Percentiles rank a stretch among this genome's conserved stretches.
Evolutionary conservation across 2,888 invertebrate genomes (phyloP).

Genomic region (Lucinisca nassula): DNA sequence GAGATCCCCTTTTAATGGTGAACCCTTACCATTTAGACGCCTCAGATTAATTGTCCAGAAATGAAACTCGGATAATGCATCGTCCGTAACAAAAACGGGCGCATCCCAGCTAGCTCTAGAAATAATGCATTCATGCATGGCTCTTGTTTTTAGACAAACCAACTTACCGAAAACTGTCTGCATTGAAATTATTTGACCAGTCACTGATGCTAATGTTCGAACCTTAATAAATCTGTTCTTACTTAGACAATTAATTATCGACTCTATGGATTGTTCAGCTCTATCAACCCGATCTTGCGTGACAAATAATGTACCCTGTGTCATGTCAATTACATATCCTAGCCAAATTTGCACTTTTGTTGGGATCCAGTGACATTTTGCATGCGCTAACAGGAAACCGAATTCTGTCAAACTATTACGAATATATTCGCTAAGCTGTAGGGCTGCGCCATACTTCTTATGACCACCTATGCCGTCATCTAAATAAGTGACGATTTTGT

Average conservation of each 20-base stretch:
- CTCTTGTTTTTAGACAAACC: conserved; percentile 26
- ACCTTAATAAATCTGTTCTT: not conserved
- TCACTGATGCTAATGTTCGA: conserved; percentile 29
- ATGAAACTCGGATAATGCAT: conserved; percentile 20
- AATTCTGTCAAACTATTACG: conserved; percentile 45
- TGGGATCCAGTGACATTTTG: conserved; percentile 59
- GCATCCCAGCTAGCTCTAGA: conserved; percentile 45
- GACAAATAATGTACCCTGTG: conserved; percentile 29
- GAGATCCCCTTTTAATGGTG: not conserved
- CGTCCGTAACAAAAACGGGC: conserved; percentile 21
- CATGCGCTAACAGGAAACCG: conserved; percentile 65
- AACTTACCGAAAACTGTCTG: conserved; percentile 34
- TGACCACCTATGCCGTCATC: conserved; percentile 11
- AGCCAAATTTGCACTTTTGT: conserved; percentile 43
- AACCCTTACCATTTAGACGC: conserved; percentile 9
- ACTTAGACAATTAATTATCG: too few species aligned
- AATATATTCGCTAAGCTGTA: conserved; percentile 4
- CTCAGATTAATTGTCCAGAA: conserved; percentile 40
- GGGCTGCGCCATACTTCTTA: conserved; percentile 5
- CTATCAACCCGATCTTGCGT: conserved; percentile 24
- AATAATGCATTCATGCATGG: conserved; percentile 30
- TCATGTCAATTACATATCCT: conserved; percentile 46
- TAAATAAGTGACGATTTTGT: too few species aligned
- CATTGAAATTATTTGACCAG: conserved; percentile 45
- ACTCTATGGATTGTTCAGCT: too few species aligned